phyloP scores from a whole-genome alignment of 2,888 invertebrate genomes.

The Pinctada fucata region DNA sequence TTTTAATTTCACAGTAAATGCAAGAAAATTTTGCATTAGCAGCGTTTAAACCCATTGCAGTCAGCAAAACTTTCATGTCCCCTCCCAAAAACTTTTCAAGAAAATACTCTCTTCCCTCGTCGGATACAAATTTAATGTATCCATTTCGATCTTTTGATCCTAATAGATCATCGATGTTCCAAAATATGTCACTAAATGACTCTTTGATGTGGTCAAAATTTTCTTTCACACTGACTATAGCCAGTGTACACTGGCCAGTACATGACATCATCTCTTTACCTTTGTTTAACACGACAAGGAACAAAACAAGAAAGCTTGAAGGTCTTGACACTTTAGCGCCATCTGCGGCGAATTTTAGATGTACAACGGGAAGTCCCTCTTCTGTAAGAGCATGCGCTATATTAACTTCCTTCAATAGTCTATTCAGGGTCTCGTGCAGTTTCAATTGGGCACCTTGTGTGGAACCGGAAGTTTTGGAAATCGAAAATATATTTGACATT shows the following conservation, averaged over 20 bases:
- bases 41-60: slow-evolving; percentile 8
- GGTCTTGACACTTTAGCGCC: slow-evolving; percentile 25
- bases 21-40: slow-evolving; percentile 23
- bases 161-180: slow-evolving; percentile 4
- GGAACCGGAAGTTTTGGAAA: slow-evolving; percentile 11
- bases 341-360: slow-evolving; percentile 29
- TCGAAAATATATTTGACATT: slow-evolving; percentile 10
- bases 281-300: slow-evolving; percentile 22
- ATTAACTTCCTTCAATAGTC: not conserved
- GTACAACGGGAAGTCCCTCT: not conserved
- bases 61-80: slow-evolving; percentile 24
- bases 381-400: not conserved
- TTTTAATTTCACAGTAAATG: slow-evolving; percentile 21
- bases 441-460: slow-evolving; percentile 15
- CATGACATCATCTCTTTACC: slow-evolving; percentile 26
- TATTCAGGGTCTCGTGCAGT: slow-evolving; percentile 14
- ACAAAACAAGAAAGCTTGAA: slow-evolving; percentile 28
- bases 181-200: slow-evolving; percentile 28
- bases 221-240: slow-evolving; percentile 24
- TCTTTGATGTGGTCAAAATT: slow-evolving; percentile 22
- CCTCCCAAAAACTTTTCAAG: slow-evolving; percentile 19
- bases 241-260: slow-evolving; percentile 19
- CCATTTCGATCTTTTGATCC: not conserved
- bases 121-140: not conserved
- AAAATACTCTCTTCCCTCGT: not conserved